These are phyloP conservation scores for Thaumetopoea pityocampa DNA, from an alignment of 1,140 invertebrate species.

Conservation along the genomic window DNA sequence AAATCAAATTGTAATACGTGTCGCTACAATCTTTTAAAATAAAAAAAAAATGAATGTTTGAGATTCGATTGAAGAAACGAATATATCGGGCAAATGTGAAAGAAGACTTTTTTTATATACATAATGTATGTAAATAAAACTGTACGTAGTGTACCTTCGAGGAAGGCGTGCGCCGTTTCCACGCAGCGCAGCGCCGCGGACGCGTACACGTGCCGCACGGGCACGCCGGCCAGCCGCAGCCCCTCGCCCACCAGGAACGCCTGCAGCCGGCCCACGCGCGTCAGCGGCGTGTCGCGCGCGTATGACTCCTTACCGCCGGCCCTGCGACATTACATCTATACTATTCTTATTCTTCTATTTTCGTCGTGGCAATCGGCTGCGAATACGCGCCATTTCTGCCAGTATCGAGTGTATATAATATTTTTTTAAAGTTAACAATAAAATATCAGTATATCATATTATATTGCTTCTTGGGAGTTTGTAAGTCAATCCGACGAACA, in stretches of 20 bases:
- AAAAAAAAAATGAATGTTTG: too few species aligned
- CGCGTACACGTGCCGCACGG: constrained; percentile 84
- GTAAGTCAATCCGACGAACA: too few species aligned
- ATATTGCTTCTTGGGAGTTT: too few species aligned
- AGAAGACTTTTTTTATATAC: background rate
- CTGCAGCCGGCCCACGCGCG: constrained; percentile 86
- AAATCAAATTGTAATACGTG: too few species aligned
- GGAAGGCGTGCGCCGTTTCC: constrained; percentile 88
- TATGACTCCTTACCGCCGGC: constrained; percentile 54
- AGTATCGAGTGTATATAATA: too few species aligned
- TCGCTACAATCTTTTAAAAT: too few species aligned
- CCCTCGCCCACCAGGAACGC: constrained; percentile 87
- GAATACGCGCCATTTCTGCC: too few species aligned
- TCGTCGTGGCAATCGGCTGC: too few species aligned
- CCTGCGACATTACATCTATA: constrained; percentile 26
- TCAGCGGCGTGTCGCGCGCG: constrained; percentile 89
- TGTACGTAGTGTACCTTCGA: constrained; percentile 79
- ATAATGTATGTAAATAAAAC: background rate
- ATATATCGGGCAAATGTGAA: too few species aligned
- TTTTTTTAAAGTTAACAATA: too few species aligned
- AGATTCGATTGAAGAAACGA: too few species aligned
- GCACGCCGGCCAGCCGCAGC: constrained; percentile 80
- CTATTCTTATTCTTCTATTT: background rate
- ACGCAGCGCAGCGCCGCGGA: constrained; percentile 93
- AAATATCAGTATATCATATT: too few species aligned